Evolutionary conservation across 1,140 invertebrate genomes (phyloP).

Genomic region (Drosophila lacteicornis): DNA sequence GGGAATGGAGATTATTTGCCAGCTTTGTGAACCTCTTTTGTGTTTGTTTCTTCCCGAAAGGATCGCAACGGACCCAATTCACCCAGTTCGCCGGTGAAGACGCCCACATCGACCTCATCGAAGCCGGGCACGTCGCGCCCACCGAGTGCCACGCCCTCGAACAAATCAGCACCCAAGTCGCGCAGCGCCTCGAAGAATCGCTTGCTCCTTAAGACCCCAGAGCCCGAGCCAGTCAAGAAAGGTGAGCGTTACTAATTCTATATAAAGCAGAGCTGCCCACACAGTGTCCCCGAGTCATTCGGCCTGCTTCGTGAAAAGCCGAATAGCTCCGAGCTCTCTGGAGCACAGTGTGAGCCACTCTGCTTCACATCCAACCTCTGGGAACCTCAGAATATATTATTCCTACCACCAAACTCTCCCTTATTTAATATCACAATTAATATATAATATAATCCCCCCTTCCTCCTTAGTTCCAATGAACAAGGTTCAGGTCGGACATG

Average conservation of each 20-base stretch:
- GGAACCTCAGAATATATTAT: too few relatives aligned
- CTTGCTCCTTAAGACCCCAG: conserved; percentile 82
- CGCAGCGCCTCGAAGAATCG: conserved; percentile 83
- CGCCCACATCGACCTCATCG: conserved; percentile 83
- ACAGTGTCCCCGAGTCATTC: background rate
- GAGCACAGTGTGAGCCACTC: background rate
- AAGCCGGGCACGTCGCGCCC: conserved; percentile 78
- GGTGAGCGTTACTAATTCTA: conserved; percentile 87
- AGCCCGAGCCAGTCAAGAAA: conserved; percentile 89
- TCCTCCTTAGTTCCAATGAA: conserved; percentile 93
- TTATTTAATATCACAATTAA: background rate
- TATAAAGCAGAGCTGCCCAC: background rate
- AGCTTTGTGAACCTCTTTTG: background rate
- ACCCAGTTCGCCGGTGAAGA: conserved; percentile 83
- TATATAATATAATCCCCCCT: too few relatives aligned
- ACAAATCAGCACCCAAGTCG: conserved; percentile 80
- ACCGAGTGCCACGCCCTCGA: conserved; percentile 83
- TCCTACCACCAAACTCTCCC: background rate
- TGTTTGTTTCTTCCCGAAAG: conserved; percentile 37
- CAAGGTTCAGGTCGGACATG: conserved; percentile 95
- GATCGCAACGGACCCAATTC: conserved; percentile 84
- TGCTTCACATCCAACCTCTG: background rate
- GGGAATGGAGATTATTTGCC: background rate
- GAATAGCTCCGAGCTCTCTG: background rate
- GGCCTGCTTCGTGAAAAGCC: background rate